These are phyloP conservation scores for Falcunculus frontatus DNA, from an alignment of 2,113 vertebrate species.

Conservation along the genomic window DNA sequence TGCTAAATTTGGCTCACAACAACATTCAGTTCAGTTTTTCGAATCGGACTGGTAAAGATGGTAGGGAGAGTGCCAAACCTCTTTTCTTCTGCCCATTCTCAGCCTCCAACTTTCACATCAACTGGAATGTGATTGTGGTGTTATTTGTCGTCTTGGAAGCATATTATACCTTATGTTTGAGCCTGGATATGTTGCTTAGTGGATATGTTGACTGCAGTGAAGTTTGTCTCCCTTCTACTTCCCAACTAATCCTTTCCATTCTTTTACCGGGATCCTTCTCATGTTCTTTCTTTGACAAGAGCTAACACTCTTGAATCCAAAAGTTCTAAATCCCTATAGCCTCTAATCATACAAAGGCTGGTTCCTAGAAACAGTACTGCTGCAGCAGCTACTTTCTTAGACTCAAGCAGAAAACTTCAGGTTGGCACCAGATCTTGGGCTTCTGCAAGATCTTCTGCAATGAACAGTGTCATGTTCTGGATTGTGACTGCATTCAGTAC, in stretches of 20 bases:
- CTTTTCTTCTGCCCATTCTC: neutral
- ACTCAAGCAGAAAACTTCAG: neutral
- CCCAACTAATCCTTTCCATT: neutral
- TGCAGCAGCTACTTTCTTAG: neutral
- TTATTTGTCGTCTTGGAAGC: neutral
- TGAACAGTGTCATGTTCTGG: neutral
- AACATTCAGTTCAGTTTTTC: neutral
- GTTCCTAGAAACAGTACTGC: neutral
- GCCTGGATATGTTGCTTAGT: neutral
- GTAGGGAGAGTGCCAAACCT: neutral
- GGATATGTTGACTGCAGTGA: neutral
- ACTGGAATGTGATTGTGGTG: fast-evolving
- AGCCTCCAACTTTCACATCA: neutral
- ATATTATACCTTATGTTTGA: neutral
- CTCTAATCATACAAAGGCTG: neutral
- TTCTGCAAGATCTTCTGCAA: neutral
- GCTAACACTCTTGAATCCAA: neutral
- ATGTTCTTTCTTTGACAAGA: neutral
- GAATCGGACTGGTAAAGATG: neutral
- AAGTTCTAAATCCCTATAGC: neutral
- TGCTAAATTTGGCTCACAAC: neutral
- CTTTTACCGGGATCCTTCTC: neutral
- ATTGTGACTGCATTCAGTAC: neutral
- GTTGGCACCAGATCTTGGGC: neutral
- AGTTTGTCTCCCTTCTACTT: neutral